Evolutionary conservation across 2,113 vertebrate genomes (phyloP).

Genomic region (Stegastes partitus): DNA sequence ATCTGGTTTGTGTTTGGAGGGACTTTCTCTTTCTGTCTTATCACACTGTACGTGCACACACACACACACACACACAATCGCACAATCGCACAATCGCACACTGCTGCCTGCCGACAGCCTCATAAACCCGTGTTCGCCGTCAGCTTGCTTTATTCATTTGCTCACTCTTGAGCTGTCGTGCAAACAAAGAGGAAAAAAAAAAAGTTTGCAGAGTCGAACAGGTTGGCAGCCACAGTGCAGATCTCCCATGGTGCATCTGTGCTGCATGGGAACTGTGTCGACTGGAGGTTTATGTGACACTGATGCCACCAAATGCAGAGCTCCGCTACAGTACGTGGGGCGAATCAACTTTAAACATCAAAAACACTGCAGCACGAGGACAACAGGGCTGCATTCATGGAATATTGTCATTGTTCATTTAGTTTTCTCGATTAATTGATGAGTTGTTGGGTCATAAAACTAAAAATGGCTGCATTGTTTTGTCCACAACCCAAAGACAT

Average conservation of each 20-base stretch:
- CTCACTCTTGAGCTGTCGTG: slow-evolving; percentile 16
- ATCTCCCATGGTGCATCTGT: slow-evolving; percentile 55
- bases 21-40: slow-evolving; percentile 68
- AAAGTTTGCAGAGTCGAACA: slow-evolving; percentile 31
- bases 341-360: background rate
- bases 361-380: no score
- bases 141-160: slow-evolving; percentile 2
- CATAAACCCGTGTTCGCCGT: slow-evolving; percentile 38
- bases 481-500: no score
- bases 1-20: slow-evolving; percentile 76
- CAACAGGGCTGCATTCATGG: no score
- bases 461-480: no score
- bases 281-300: background rate
- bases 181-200: slow-evolving; percentile 34
- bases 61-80: slow-evolving; percentile 22
- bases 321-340: background rate
- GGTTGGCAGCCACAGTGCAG: no score
- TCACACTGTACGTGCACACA: slow-evolving; percentile 19
- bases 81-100: slow-evolving; percentile 21
- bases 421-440: no score
- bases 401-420: no score
- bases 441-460: no score
- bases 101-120: slow-evolving; percentile 41
- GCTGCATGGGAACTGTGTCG: background rate
- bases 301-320: background rate